Percentiles rank a stretch among this genome's conserved stretches.
These are phyloP conservation scores for Zosterops pallidus DNA, from an alignment of 2,113 vertebrate genomes.

Conservation along the genomic window DNA sequence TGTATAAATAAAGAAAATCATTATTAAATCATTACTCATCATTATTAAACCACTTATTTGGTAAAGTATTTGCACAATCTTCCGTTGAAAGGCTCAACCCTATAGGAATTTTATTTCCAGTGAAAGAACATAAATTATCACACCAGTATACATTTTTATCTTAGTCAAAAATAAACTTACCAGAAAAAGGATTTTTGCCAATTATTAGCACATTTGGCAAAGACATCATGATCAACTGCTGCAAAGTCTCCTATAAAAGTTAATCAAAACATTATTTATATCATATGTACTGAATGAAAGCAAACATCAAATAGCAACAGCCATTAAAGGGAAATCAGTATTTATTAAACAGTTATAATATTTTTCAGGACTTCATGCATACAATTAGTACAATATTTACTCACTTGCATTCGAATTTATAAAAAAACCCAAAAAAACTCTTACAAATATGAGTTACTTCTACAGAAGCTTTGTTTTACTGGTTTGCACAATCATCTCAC, in stretches of 20 bases:
- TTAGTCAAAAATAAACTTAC: conserved; percentile 74
- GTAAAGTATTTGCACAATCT: not conserved
- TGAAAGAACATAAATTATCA: not conserved
- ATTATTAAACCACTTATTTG: not conserved
- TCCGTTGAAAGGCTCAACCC: not conserved
- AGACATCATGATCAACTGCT: conserved; percentile 97
- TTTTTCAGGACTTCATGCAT: not conserved
- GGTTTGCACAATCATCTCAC: not conserved
- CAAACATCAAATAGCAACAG: conserved; percentile 1
- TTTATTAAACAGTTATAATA: not conserved
- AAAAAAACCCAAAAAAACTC: not conserved
- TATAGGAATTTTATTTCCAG: not conserved
- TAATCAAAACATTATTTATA: conserved; percentile 30
- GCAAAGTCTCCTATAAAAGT: conserved; percentile 87
- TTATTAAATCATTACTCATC: not conserved
- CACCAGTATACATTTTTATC: not conserved
- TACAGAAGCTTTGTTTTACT: not conserved
- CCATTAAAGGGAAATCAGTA: not conserved
- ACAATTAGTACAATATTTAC: not conserved
- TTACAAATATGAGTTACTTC: not conserved
- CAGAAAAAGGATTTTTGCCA: conserved; percentile 90
- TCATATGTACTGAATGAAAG: not conserved
- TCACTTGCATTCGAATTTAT: not conserved
- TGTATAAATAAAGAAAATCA: not conserved
- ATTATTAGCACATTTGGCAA: conserved; percentile 93